phyloP scores from a whole-genome alignment of 2,113 vertebrate species.

The Conger conger region DNA sequence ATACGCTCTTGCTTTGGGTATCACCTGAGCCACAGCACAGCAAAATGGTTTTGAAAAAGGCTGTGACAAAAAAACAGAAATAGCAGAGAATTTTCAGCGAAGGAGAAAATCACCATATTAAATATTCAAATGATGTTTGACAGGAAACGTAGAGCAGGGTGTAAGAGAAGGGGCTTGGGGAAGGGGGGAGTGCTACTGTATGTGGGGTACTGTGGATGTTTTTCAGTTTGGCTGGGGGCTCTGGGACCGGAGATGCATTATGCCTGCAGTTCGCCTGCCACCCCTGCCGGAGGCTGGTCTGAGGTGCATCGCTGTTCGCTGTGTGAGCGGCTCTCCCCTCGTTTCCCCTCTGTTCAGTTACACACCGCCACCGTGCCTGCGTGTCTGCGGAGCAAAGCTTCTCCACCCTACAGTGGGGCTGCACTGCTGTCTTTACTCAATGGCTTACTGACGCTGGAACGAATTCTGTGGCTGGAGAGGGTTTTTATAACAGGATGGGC shows the following conservation, averaged over 20 bases:
- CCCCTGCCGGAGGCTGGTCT: not conserved
- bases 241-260: not conserved
- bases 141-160: not conserved
- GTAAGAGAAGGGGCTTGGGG: not conserved
- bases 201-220: not conserved
- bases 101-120: slow-evolving; percentile 9
- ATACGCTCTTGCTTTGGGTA: not conserved
- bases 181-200: not conserved
- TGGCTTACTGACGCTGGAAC: not conserved
- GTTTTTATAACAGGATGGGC: not conserved
- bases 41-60: not conserved
- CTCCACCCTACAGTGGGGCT: not conserved
- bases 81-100: not conserved
- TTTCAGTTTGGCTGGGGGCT: not conserved
- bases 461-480: not conserved
- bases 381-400: not conserved
- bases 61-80: not conserved
- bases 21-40: not conserved
- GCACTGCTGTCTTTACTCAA: slow-evolving; percentile 19
- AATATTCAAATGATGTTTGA: slow-evolving; percentile 9
- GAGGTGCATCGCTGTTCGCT: not conserved
- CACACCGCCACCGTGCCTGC: slow-evolving; percentile 25
- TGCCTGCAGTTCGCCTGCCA: not conserved
- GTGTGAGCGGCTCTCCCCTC: not conserved
- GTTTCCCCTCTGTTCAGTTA: slow-evolving; percentile 26